Evolutionary conservation across 2,113 vertebrate genomes (phyloP).

Genomic region (Alouatta palliata): DNA sequence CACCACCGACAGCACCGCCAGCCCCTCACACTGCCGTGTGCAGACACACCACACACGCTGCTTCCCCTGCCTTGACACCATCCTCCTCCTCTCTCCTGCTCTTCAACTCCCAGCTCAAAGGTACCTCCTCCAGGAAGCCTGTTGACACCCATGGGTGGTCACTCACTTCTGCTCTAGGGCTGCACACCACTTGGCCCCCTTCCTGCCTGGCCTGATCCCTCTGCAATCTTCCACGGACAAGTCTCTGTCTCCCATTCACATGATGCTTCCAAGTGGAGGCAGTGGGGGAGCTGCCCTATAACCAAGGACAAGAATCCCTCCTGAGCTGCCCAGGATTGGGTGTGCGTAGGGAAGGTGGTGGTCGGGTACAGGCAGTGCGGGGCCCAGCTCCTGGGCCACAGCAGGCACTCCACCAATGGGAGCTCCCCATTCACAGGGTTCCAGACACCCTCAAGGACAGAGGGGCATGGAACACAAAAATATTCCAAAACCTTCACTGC

Average conservation of each 20-base stretch:
- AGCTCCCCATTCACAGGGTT: neutral
- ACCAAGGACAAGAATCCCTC: neutral
- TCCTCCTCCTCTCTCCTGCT: neutral
- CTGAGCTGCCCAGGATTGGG: neutral
- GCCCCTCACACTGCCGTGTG: too few relatives aligned
- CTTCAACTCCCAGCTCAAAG: neutral
- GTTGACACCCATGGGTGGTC: neutral
- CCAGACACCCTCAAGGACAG: neutral
- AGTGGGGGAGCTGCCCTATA: too few relatives aligned
- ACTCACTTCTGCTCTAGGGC: neutral
- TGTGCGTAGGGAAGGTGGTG: neutral
- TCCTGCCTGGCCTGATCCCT: neutral
- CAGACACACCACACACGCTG: neutral
- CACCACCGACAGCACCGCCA: neutral
- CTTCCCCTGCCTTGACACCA: neutral
- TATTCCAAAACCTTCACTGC: neutral
- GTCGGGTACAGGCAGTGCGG: neutral
- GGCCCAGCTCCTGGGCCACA: neutral
- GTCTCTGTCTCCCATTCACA: rapidly evolving
- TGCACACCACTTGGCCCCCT: too few relatives aligned
- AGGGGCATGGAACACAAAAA: neutral
- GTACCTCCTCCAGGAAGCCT: conserved; percentile 42
- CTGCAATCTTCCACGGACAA: rapidly evolving
- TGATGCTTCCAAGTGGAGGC: neutral
- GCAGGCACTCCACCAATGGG: neutral